Percentiles rank a stretch among this genome's conserved stretches.
Conservation (phyloP, 2,888 invertebrate species). For the Drosophila dives region DNA sequence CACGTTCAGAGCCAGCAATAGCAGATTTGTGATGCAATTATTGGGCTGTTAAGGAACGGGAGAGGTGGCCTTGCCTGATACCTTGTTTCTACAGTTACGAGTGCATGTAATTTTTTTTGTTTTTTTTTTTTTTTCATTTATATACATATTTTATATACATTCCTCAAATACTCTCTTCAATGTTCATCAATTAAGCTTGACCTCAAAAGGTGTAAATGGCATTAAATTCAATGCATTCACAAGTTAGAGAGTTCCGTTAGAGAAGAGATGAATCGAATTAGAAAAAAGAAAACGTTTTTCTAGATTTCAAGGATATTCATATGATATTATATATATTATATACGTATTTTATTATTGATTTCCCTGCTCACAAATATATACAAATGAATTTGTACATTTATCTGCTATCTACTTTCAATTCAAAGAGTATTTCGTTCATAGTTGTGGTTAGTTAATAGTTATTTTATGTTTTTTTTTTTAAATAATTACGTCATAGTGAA, state of each 20-base stretch:
- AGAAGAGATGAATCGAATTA: not conserved
- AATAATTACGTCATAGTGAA: not conserved
- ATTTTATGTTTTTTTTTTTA: not conserved
- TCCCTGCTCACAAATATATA: not conserved
- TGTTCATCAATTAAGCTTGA: not conserved
- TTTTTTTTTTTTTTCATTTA: not conserved
- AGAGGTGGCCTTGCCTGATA: not conserved
- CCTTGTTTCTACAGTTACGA: not conserved
- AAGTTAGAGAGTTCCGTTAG: not conserved
- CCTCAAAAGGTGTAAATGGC: not conserved
- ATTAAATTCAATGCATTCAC: not conserved
- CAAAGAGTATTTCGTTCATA: not conserved
- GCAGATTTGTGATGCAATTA: not conserved
- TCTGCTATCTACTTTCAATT: not conserved
- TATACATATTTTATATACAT: not conserved
- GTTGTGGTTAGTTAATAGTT: not conserved
- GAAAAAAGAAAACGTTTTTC: not conserved
- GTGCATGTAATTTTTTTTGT: not conserved
- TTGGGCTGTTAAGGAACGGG: not conserved
- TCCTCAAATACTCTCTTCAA: not conserved
- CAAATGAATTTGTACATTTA: not conserved
- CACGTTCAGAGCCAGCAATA: slow-evolving; percentile 20
- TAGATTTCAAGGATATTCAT: not conserved
- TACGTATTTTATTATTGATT: not conserved
- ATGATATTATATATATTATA: not conserved